These are phyloP conservation scores for Pelmatolapia mariae DNA, from an alignment of 2,113 vertebrate genomes.

Conservation along the genomic window DNA sequence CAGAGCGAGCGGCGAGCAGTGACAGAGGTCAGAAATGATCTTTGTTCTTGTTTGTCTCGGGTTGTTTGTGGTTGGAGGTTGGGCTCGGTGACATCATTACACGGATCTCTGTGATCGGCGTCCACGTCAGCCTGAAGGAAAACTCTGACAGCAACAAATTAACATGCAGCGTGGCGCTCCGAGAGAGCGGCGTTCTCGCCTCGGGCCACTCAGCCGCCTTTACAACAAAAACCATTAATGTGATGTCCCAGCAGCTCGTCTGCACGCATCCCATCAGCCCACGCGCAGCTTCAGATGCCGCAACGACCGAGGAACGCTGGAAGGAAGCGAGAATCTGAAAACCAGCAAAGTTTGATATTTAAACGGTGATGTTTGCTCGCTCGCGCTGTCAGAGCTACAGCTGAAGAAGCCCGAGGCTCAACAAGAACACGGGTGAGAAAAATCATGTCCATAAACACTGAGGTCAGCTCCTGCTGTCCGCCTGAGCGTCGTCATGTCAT, in stretches of 20 bases:
- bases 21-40: neutral
- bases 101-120: neutral
- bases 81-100: neutral
- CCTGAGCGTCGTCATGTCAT: rapidly evolving
- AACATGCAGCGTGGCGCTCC: neutral
- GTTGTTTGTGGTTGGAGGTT: neutral
- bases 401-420: neutral
- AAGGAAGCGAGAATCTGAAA: neutral
- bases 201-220: neutral
- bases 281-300: neutral
- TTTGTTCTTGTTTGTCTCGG: neutral
- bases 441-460: neutral
- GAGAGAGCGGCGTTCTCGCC: neutral
- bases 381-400: neutral
- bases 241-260: neutral
- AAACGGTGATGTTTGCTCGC: neutral
- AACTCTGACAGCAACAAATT: neutral
- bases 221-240: neutral
- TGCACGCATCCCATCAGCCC: neutral
- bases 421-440: neutral
- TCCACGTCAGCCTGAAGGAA: neutral
- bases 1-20: neutral
- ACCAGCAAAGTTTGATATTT: neutral
- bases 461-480: rapidly evolving
- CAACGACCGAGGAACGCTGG: rapidly evolving